Base-by-base conservation (phyloP, 2,113 vertebrate species). In the Eulacestoma nigropectus region DNA sequence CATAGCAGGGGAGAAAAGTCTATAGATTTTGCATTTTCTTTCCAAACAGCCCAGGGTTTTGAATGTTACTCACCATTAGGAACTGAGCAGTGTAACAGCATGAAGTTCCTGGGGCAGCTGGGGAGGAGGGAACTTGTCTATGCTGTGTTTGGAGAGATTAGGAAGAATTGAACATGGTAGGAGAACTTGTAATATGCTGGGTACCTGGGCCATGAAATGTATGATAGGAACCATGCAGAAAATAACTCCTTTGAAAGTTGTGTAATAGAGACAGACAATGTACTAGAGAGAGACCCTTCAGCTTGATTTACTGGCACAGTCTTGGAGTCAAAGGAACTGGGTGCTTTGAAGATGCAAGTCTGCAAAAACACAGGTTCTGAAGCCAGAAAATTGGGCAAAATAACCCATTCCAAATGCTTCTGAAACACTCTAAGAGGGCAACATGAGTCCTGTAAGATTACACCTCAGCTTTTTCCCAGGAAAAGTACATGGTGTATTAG, bases 21-120 rank as follows among this genome's bases (percentile, higher is more conserved):
- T 79, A 67, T 39, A 72, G 46, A n/a, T 69, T 79, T 55, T 90
- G 8, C 16, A 15, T 83, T 92, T 94, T 79, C n/a, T 69, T 86
- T 47, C 35, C 22, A 30, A 65, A 88, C 14, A 88, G 41, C 18
- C 11, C 11, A 52, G 47, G 39, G 30, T 39, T 90, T 83, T 64
- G 62, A 26, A 44, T 10, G 4, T 52, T 37, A 55, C 33, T 87
- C 29, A n/a, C n/a, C 25, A 44, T 37, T 35, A 84, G 39, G 50
- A 92, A 67, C 7, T 50, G 60, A 84, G n/a, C 50, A 29, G 14
- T 89, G n/a, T 41, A 57, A 57, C 37, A 78, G 29, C 35, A 41
- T 22, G 27, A 74, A 87, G 67, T 26, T 78, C 64, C 60, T 49
- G 69, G 41, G 47, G 64, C 68, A 78, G 46, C 0, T 75, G 52